Base-by-base conservation (phyloP, 1,140 invertebrate species). In the Amyelois transitella region DNA sequence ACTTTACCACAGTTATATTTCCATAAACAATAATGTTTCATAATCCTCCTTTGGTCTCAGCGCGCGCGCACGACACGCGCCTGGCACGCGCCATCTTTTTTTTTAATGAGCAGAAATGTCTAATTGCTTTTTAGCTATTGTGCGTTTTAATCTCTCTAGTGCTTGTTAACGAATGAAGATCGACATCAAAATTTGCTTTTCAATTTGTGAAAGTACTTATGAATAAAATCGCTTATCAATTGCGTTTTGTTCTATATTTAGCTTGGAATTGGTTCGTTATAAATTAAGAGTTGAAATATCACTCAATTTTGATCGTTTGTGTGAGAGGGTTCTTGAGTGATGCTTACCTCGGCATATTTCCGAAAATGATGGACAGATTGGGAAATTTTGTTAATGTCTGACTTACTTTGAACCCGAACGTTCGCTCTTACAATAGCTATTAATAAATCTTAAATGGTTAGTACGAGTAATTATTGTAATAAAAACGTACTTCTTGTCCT, bases 81-180 rank as follows among this genome's bases (percentile, higher is more conserved):
- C 44, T 10, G 2, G 38, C 75, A 69, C 70, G 66, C 63, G 69
- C 7, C 52, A 62, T 61, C 58, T 63, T 69, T 70, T 63, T 65
- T 50, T 62, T 63, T 77, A 72, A 74, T 72, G 63, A 75, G 66
- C 57, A 69, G 73, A 70, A 75, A 75, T 66, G 51, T 68, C 64
- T 77, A 77, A 80, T 80, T 74, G 67, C 67, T 58, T 56, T 60
- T 38, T 25, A 48, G 28, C 47, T 54, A 65, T 71, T 72, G 64
- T 71, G 43, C 51, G 48, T 61, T 43, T 50, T 72, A 79, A 76
- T 75, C 69, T 64, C 20, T 62, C 2, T 59, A 64, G 62, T 65
- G 61, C 55, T 70, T 50, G 64, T 72, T 77, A 68, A 64, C 44
- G 48, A 38, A 62, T 65, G 58, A 58, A 65, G 50, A 67, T 67